These are phyloP conservation scores for Myopa testacea DNA, from an alignment of 2,888 invertebrate genomes.

Conservation along the genomic window DNA sequence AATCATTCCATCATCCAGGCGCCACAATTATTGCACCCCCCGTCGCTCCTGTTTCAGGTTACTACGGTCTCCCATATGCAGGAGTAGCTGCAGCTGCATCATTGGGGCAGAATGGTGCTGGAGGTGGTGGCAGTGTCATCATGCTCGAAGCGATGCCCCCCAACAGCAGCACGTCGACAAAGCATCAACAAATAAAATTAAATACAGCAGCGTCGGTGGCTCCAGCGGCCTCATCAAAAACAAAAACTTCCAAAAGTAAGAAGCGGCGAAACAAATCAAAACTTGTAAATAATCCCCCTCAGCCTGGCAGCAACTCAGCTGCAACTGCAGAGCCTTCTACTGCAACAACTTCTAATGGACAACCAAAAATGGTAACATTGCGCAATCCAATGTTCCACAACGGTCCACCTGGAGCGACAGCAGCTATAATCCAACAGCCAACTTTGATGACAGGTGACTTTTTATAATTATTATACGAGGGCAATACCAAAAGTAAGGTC, in stretches of 20 bases:
- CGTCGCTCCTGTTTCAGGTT: constrained; percentile 50
- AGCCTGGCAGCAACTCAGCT: constrained; percentile 15
- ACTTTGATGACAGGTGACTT: constrained; percentile 54
- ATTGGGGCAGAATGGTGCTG: constrained; percentile 53
- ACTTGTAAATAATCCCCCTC: constrained; percentile 46
- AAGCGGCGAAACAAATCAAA: constrained; percentile 64
- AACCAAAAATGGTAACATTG: constrained; percentile 79
- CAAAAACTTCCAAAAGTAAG: constrained; percentile 61
- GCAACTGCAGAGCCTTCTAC: constrained; percentile 24
- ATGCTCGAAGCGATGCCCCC: constrained; percentile 66
- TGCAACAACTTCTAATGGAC: constrained; percentile 47
- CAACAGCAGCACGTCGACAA: constrained; percentile 11
- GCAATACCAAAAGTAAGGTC: no score
- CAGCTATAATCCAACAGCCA: constrained; percentile 51
- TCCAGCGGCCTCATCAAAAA: constrained; percentile 50
- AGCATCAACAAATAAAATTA: constrained; percentile 32
- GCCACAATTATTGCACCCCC: constrained; percentile 54
- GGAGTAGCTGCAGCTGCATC: constrained; percentile 52
- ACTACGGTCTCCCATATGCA: constrained; percentile 53
- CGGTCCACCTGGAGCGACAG: constrained; percentile 46
- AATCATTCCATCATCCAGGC: constrained; percentile 50
- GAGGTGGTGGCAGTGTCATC: constrained; percentile 53
- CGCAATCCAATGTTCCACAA: constrained; percentile 80
- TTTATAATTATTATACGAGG: neutral
- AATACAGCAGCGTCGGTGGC: constrained; percentile 53